Evolutionary conservation across 2,113 vertebrate species (phyloP).

Genomic region (Crotophaga sulcirostris): DNA sequence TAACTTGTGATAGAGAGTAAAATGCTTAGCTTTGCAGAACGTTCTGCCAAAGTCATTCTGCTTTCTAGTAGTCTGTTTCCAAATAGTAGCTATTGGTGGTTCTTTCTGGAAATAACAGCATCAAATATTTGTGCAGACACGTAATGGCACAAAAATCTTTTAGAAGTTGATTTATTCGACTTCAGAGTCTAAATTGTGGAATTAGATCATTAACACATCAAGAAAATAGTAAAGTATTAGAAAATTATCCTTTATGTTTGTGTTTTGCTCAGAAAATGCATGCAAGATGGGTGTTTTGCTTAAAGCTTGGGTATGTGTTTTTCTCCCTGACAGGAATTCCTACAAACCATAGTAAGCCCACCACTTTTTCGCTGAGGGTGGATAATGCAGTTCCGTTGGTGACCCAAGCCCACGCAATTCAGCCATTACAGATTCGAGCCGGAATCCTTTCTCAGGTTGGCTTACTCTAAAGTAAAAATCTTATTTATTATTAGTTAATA

Average conservation of each 20-base stretch:
- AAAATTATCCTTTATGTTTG: not conserved
- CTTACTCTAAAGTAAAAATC: not conserved
- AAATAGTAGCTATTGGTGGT: not conserved
- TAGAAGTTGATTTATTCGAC: not conserved
- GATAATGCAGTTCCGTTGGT: slow-evolving; percentile 91
- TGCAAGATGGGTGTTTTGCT: not conserved
- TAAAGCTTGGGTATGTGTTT: not conserved
- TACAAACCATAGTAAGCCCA: slow-evolving; percentile 85
- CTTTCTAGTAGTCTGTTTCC: not conserved
- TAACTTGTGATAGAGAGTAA: not conserved
- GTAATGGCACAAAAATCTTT: not conserved
- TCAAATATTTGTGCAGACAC: not conserved
- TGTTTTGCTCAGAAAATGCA: not conserved
- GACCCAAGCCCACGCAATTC: slow-evolving; percentile 90
- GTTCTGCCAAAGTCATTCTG: not conserved
- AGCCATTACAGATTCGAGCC: slow-evolving; percentile 92
- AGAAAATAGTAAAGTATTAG: not conserved
- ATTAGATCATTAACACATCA: not conserved
- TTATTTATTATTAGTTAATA: not conserved
- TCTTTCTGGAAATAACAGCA: not conserved
- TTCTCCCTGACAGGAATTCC: slow-evolving; percentile 83
- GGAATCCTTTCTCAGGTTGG: slow-evolving; percentile 94
- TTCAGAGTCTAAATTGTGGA: not conserved
- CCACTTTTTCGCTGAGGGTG: slow-evolving; percentile 90
- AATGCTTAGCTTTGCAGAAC: slow-evolving; percentile 15